Evolutionary conservation across 2,797 vertebrate genomes (phyloP).

Genomic region (Chaetophractus vellerosus): DNA sequence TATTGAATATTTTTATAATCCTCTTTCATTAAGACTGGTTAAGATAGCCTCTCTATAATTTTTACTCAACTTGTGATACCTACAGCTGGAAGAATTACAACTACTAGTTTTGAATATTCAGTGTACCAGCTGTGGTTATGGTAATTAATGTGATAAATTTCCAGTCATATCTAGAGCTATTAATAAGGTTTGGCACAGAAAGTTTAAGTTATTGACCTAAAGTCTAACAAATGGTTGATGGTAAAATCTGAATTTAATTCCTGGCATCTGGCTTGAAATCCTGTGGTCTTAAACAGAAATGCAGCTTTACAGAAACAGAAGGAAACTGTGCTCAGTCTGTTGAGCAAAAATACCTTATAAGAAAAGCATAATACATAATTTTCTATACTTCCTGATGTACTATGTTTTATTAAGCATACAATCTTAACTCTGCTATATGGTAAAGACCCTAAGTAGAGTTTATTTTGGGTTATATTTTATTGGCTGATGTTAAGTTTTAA

Average conservation of each 20-base stretch:
- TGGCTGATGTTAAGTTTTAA: not conserved
- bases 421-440: constrained; percentile 1
- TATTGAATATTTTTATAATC: not conserved
- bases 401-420: constrained; percentile 12
- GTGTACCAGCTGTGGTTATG: not conserved
- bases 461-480: constrained; percentile 27
- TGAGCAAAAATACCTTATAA: not conserved
- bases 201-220: constrained; percentile 14
- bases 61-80: not conserved
- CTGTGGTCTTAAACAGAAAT: not conserved
- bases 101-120: not conserved
- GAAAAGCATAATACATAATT: not conserved
- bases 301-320: not conserved
- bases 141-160: not conserved
- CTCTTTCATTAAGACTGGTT: not conserved
- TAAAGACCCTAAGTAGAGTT: not conserved
- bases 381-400: constrained; percentile 20
- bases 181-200: not conserved
- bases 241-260: constrained; percentile 28
- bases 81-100: not conserved
- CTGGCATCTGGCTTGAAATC: constrained; percentile 12
- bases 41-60: not conserved
- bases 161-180: not conserved
- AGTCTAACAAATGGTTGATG: not conserved
- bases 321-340: constrained; percentile 35